Base-by-base conservation (phyloP, 2,113 vertebrate species). In the Urocynchramus pylzowi region DNA sequence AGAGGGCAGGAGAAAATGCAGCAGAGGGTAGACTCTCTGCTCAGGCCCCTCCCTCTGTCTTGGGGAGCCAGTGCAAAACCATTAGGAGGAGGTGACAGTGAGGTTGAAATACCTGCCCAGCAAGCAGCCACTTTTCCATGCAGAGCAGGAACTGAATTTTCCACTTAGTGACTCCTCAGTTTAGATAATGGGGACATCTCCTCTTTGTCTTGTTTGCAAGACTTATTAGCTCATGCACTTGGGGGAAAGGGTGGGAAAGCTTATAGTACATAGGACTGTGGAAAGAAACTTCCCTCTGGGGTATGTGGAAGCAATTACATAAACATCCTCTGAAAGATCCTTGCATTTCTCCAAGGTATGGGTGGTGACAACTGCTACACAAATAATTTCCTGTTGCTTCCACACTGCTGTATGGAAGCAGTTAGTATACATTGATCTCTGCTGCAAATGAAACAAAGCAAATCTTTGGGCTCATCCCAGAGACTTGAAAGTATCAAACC, bases 241-340 rank as follows among this genome's bases (percentile, higher is more conserved):
- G 75, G 73, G 94, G 68, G 78, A 97, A 84, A 91, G 97, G 92
- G 97, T 30, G 63, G 57, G 75, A 95, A 87, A 92, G 73, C 63
- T 68, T 77, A 52, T 9, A 70, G 49, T 9, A 71, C 71, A 73
- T 23, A 68, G 27, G 54, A 63, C n/a, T 81, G 44, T 30, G 67
- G 39, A 70, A 77, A 61, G 41, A 75, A 89, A 73, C 16, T 39
- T 87, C 76, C 84, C 84, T 87, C 71, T 74, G 53, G 56, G 45
- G 20, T 12, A 27, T 47, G 56, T 91, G 90, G 73, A 96, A 95
- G 79, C n/a, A 93, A 95, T 94, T 77, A 89, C 75, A 84, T 47
- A 83, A 85, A 76, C 69, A 81, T 76, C 79, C 91, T 97, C 57
- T 88, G 87, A 85, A 86, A 95, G 78, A 82, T 77, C 70, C 41